Evolutionary conservation across 53 echinoderm and acorn worm species (phyloP), one percentile per base, ranked within the genome.

Genomic region (Henricia sp.): DNA sequence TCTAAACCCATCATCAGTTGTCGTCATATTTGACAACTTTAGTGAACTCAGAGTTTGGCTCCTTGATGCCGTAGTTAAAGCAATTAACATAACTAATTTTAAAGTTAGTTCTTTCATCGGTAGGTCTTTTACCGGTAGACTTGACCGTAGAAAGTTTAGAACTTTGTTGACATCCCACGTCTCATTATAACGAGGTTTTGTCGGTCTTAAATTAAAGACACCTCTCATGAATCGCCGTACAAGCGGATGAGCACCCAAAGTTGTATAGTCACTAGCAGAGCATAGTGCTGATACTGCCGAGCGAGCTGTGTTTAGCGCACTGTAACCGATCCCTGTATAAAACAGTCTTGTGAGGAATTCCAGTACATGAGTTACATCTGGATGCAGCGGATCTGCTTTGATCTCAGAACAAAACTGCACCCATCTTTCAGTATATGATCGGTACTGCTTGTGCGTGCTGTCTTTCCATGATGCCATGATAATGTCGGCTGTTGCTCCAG

Each of bases 381-480:
- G 44, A 67, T 82, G 42, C 55, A 82, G 25, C 25, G 44, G 54
- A 75, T 75, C 29, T 10, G 76, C 34, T n/a, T 65, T 35, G 66
- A 39, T 82, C 29, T 63, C n/a, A 65, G 16, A 29, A 72, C 73
- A 72, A 89, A 89, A 84, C 20, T 76, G 66, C 32, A 75, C 11
- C 84, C 84, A 89, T 67, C 74, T 62, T 48, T 39, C 73, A 30
- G 75, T 62, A 70, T 92, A 86, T 16, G 60, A 42, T 33, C 86
- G 53, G 62, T 92, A 92, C 42, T 92, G 93, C 58, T 82, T 71
- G 29, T 85, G 78, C 35, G 92, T 92, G 54, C 63, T 43, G 41
- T 13, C n/a, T 38, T 67, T 12, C 92, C 92, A 89, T 27, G 89
- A 80, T 43, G 92, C 80, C 53, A 80, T 52, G 37, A 92, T 89